Evolutionary conservation across 2,888 invertebrate species (phyloP).

Genomic region (Fragum sueziense): DNA sequence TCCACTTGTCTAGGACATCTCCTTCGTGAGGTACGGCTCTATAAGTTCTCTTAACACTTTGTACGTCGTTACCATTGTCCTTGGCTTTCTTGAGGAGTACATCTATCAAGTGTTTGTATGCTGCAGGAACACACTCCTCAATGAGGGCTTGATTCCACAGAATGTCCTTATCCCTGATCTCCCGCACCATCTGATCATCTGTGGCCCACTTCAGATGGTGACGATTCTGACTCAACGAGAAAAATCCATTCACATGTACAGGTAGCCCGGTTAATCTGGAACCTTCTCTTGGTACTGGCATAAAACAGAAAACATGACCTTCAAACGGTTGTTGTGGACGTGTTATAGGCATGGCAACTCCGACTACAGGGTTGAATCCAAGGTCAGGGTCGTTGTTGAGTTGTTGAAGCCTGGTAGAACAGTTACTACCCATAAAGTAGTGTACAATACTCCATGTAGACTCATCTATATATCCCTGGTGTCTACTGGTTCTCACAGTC

Average conservation of each 20-base stretch:
- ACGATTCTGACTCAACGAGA: conserved; percentile 76
- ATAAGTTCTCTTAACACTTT: conserved; percentile 36
- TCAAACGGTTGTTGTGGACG: conserved; percentile 16
- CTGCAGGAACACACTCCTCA: conserved; percentile 68
- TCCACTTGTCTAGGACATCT: conserved; percentile 45
- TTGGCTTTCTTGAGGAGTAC: background rate
- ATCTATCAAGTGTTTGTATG: conserved; percentile 47
- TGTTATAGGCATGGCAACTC: conserved; percentile 33
- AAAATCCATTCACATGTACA: conserved; percentile 79
- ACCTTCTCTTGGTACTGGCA: conserved; percentile 74
- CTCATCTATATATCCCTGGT: background rate
- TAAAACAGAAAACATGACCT: conserved; percentile 68
- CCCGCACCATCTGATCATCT: conserved; percentile 53
- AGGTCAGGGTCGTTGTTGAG: conserved; percentile 22
- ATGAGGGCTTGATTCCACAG: conserved; percentile 75
- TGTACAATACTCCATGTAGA: conserved; percentile 30
- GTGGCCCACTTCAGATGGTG: conserved; percentile 79
- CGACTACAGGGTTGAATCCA: conserved; percentile 41
- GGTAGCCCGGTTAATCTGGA: conserved; percentile 76
- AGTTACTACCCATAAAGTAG: conserved; percentile 40
- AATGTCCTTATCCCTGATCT: conserved; percentile 62
- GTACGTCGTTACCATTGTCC: conserved; percentile 19
- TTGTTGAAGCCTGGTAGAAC: conserved; percentile 20
- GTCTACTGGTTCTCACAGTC: background rate
- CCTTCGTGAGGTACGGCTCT: conserved; percentile 44